A percentile compares a stretch with the other conserved stretches of the same genome.
These are phyloP conservation scores for Alentia gelatinosa DNA, from an alignment of 2,888 invertebrate species.

Conservation along the genomic window DNA sequence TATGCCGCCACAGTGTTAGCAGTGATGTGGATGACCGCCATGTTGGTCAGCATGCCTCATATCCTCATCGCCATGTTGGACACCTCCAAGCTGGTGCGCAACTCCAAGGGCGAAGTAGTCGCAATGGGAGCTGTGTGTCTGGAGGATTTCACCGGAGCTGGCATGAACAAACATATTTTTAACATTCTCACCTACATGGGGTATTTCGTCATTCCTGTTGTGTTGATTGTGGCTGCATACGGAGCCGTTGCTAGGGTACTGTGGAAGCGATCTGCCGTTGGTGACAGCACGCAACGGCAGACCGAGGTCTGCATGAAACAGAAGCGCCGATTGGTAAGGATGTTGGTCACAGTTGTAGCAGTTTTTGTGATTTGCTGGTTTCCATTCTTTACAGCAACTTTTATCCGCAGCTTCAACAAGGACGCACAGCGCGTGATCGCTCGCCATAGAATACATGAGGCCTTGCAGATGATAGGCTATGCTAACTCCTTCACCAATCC, in stretches of 20 bases:
- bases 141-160: not conserved
- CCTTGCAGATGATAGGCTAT: slow-evolving; percentile 20
- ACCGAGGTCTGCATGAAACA: not conserved
- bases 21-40: not conserved
- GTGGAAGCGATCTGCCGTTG: not conserved
- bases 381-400: slow-evolving; percentile 20
- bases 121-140: not conserved
- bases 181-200: not conserved
- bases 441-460: not conserved
- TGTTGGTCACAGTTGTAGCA: not conserved
- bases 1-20: not conserved
- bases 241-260: not conserved
- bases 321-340: not conserved
- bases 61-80: not conserved
- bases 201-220: not conserved
- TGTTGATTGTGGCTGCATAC: not conserved
- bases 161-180: not conserved
- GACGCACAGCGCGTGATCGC: not conserved
- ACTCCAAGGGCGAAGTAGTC: too few species aligned
- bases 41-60: not conserved
- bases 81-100: not conserved
- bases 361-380: not conserved
- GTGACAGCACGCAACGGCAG: not conserved
- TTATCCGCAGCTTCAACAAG: not conserved
- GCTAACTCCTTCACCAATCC: slow-evolving; percentile 7